Base-by-base conservation (phyloP, 2,113 vertebrate species). In the Condylura cristata region DNA sequence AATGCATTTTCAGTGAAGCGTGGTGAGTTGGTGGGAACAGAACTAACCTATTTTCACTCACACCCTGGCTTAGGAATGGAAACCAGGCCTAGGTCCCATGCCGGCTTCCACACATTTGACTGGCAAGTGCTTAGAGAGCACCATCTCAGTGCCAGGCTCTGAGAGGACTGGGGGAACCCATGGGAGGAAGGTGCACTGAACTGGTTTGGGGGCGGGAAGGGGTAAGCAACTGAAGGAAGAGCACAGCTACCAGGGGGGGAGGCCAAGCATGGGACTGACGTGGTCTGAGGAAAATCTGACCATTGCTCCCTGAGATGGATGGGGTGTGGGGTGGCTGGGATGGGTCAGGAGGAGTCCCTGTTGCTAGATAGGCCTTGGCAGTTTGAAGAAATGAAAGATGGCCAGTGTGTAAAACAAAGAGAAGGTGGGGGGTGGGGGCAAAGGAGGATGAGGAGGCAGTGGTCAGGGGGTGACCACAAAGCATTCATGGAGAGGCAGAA, bases 381-480 rank as follows among this genome's bases (percentile, higher is more conserved):
- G 20, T 30, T 5, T 24, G 60, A 68, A 34, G 37, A 44, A 14
- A 28, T 9, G 7, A n/a, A 30, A 51, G 70, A 56, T 2, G 14
- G 34, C 10, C 39, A 12, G 22, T 30, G 14, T 10, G 5, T 6
- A 60, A 41, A 34, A 18, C 14, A 17, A 3, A 56, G 20, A 10
- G n/a, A n/a, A n/a, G 17, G 24, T 26, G 66, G 9, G 46, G 30
- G 0, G 3, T 8, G 8, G n/a, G 2, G 17, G 32, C 32, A 18
- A n/a, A 6, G 0, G 41, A 24, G 39, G n/a, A 85, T 37, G 74
- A 5, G 46, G 20, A 86, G 68, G 20, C 17, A 41, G 46, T 0
- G 4, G 34, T 46, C 39, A 56, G 44, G 48, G 2, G 39, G 7
- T 61, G 34, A 53, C 32, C 0, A 44, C 17, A 2, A 20, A 14